Percentiles rank a stretch among this genome's conserved stretches.
These are phyloP conservation scores for Abramis brama DNA, from an alignment of 2,113 vertebrate genomes.

Conservation along the genomic window DNA sequence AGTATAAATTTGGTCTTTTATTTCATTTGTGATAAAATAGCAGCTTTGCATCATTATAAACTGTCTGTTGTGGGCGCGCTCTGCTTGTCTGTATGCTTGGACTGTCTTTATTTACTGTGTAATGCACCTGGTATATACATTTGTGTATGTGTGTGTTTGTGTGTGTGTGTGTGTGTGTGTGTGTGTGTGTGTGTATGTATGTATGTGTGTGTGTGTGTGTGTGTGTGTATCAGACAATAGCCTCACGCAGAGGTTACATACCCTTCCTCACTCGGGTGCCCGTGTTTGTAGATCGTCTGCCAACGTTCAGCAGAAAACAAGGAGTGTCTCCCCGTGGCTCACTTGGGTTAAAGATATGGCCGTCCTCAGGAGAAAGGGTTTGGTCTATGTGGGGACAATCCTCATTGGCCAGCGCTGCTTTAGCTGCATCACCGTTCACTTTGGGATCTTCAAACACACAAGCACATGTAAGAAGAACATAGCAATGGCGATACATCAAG, in stretches of 20 bases:
- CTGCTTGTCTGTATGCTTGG: conserved; percentile 41
- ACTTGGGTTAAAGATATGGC: conserved; percentile 84
- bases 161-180: conserved; percentile 14
- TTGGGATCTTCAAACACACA: conserved; percentile 93
- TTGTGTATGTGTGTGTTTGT: background rate
- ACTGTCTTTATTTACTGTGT: background rate
- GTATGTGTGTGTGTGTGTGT: conserved; percentile 39
- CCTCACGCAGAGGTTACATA: conserved; percentile 72
- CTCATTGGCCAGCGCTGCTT: conserved; percentile 92
- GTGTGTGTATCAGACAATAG: conserved; percentile 7
- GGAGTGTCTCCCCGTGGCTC: conserved; percentile 82
- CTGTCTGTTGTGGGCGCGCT: conserved; percentile 54
- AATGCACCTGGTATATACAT: conserved; percentile 9
- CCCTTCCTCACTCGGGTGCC: conserved; percentile 92
- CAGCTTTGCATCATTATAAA: background rate
- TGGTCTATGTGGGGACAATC: conserved; percentile 96
- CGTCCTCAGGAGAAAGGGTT: conserved; percentile 88
- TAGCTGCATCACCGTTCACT: conserved; percentile 92
- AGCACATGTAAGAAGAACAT: conserved; percentile 86
- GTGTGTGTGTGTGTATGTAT: background rate
- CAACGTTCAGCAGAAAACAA: conserved; percentile 91
- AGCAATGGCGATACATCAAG: conserved; percentile 42
- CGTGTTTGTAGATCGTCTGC: conserved; percentile 85
- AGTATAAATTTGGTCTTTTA: background rate
- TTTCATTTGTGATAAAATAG: background rate